These are phyloP conservation scores for Lipotes vexillifer DNA, from an alignment of 2,113 vertebrate species.

Conservation along the genomic window DNA sequence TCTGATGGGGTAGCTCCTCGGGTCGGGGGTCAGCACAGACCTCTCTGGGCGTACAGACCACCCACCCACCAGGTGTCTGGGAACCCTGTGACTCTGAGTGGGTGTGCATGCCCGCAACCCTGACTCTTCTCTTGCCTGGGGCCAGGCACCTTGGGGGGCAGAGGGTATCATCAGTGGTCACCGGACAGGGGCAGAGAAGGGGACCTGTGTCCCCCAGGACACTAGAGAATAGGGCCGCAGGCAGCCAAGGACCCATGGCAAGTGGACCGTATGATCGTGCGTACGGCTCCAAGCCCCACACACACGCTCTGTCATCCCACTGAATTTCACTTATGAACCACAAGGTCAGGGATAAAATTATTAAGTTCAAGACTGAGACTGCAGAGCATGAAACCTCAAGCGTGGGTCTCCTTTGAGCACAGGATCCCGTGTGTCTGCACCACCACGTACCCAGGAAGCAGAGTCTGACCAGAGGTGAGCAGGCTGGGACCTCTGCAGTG, in stretches of 20 bases:
- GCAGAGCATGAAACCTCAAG: background rate
- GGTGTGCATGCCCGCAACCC: background rate
- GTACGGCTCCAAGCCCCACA: background rate
- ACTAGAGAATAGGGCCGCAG: background rate
- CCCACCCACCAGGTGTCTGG: background rate
- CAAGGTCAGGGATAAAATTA: background rate
- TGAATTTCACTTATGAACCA: background rate
- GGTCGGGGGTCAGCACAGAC: background rate
- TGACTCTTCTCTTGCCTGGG: background rate
- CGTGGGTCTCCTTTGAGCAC: background rate
- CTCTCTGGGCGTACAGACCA: background rate
- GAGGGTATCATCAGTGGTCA: background rate
- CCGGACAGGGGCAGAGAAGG: background rate
- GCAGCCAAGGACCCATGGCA: background rate
- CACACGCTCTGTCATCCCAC: background rate
- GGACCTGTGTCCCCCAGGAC: background rate
- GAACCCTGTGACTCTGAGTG: background rate
- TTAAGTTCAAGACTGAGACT: background rate
- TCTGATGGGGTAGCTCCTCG: background rate
- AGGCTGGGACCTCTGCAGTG: rapidly evolving
- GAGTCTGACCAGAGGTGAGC: background rate
- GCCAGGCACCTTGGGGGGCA: too few relatives aligned
- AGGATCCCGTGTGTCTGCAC: background rate
- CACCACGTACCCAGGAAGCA: background rate
- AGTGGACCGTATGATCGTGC: too few relatives aligned